Percentiles rank a stretch among this genome's conserved stretches.
These are phyloP conservation scores for Cephonodes hylas DNA, from an alignment of 2,888 invertebrate genomes.

Conservation along the genomic window DNA sequence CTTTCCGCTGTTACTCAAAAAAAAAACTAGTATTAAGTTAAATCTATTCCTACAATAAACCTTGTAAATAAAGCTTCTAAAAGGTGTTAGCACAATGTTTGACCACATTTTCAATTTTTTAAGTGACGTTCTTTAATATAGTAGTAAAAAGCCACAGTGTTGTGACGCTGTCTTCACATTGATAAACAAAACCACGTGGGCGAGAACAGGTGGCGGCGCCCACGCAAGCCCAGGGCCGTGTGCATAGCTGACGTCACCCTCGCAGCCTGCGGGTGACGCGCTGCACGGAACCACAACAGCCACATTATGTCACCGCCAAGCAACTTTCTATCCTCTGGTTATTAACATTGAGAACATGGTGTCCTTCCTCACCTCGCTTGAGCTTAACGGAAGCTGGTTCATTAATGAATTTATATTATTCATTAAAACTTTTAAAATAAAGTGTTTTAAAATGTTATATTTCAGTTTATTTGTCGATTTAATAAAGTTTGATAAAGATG, in stretches of 20 bases:
- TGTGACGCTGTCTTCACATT: conserved; percentile 24
- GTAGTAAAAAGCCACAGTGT: not conserved
- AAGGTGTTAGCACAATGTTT: no score
- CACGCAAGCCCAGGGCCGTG: conserved; percentile 70
- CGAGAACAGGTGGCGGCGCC: conserved; percentile 64
- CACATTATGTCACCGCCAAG: conserved; percentile 3
- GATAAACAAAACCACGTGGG: conserved; percentile 58
- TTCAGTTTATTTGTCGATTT: no score
- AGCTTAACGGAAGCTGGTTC: not conserved
- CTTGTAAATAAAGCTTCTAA: no score
- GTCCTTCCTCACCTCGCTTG: not conserved
- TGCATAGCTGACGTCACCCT: conserved; percentile 71
- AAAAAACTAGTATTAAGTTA: no score
- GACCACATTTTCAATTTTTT: no score
- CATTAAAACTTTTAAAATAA: no score
- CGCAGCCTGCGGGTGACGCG: conserved; percentile 58
- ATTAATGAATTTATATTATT: not conserved
- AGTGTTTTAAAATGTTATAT: no score
- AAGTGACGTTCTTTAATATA: not conserved
- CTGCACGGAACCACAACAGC: conserved; percentile 44
- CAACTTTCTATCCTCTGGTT: conserved; percentile 6
- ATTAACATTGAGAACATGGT: not conserved
- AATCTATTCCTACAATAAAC: no score
- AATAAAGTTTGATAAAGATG: no score
- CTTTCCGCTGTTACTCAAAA: no score